Conservation (phyloP, 2,888 invertebrate species). For the Carterocephalus palaemon region DNA sequence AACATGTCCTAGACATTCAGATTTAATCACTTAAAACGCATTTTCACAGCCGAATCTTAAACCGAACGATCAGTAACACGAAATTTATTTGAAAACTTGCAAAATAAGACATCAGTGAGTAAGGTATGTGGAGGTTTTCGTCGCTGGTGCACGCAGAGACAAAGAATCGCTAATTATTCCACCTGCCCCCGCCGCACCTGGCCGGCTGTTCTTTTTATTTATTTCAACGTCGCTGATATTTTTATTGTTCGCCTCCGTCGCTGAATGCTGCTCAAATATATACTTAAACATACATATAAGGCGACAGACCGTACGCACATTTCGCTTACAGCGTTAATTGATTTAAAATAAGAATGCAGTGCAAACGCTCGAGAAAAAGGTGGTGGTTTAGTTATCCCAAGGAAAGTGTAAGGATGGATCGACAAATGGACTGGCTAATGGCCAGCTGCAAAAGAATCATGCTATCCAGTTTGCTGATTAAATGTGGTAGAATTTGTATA, state of each 20-base stretch:
- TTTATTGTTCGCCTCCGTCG: constrained; percentile 70
- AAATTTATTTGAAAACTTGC: constrained; percentile 34
- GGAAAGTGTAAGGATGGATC: constrained; percentile 15
- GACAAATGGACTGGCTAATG: constrained; percentile 15
- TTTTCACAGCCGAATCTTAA: too few relatives aligned
- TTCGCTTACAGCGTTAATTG: constrained; percentile 27
- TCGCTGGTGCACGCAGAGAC: constrained; percentile 63
- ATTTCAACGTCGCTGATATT: constrained; percentile 74
- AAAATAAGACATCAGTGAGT: constrained; percentile 55
- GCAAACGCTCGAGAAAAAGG: constrained; percentile 12
- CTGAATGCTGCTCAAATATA: constrained; percentile 56
- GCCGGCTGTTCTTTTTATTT: constrained; percentile 75
- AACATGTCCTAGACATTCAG: too few relatives aligned
- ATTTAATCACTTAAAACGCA: too few relatives aligned
- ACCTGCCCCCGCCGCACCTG: constrained; percentile 75
- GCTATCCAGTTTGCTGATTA: constrained; percentile 1
- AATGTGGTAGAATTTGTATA: too few relatives aligned
- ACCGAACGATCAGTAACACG: constrained; percentile 28
- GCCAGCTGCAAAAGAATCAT: constrained; percentile 12
- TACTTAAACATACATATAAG: constrained; percentile 24
- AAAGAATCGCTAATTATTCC: constrained; percentile 78
- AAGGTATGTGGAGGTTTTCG: constrained; percentile 58
- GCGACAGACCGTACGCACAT: constrained; percentile 25
- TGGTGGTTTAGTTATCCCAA: constrained; percentile 12
- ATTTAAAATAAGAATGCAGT: constrained; percentile 23